phyloP scores from a whole-genome alignment of 2,797 vertebrate genomes.

The Chromobotia macracanthus region DNA sequence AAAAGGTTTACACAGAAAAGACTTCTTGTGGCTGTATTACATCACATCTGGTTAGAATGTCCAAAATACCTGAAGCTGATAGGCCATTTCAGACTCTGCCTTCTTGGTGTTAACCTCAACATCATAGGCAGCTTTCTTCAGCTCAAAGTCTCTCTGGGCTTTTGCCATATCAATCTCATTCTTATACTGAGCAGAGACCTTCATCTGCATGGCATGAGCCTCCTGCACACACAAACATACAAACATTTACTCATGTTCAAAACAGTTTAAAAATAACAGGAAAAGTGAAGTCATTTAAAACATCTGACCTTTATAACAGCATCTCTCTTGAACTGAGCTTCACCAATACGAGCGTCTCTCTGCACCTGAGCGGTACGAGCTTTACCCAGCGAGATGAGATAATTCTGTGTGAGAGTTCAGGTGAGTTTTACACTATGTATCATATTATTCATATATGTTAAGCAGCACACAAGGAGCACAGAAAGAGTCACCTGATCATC shows the following conservation, averaged over 20 bases:
- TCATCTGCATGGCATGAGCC: constrained; percentile 89
- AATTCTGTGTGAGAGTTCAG: constrained; percentile 74
- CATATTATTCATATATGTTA: neutral
- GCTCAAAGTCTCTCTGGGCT: constrained; percentile 89
- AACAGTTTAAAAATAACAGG: neutral
- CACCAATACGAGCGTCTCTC: constrained; percentile 90
- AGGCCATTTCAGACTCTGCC: constrained; percentile 92
- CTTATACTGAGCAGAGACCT: constrained; percentile 89
- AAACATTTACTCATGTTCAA: neutral
- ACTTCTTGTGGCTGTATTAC: neutral
- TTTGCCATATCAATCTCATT: constrained; percentile 97
- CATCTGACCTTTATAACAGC: constrained; percentile 86
- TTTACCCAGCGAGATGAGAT: constrained; percentile 89
- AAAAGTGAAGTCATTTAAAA: neutral
- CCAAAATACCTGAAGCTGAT: constrained; percentile 89
- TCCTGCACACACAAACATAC: constrained; percentile 74
- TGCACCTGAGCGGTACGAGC: constrained; percentile 93
- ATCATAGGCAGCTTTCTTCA: constrained; percentile 90
- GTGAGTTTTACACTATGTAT: neutral
- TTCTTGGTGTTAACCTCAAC: constrained; percentile 90
- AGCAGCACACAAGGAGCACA: neutral
- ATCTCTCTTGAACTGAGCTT: constrained; percentile 91
- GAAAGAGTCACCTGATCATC: constrained; percentile 87
- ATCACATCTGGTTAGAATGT: neutral
- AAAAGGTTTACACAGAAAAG: neutral